These are phyloP conservation scores for Zeus faber DNA, from an alignment of 2,113 vertebrate species.

Conservation along the genomic window DNA sequence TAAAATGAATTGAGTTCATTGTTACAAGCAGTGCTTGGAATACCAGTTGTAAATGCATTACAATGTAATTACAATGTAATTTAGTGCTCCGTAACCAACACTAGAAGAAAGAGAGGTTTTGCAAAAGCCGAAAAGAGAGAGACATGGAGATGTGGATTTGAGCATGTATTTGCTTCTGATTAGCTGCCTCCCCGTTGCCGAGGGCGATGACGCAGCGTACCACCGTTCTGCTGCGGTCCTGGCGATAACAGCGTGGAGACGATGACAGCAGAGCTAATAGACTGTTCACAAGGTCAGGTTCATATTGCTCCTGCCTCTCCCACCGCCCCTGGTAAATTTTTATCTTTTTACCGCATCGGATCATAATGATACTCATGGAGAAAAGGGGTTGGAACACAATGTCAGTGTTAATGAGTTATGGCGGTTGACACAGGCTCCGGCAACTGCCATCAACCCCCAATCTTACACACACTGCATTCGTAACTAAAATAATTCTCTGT, in stretches of 20 bases:
- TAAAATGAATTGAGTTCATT: too few species aligned
- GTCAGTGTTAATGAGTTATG: neutral
- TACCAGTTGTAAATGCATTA: too few species aligned
- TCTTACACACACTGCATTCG: too few species aligned
- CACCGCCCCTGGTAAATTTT: neutral
- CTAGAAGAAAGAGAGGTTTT: neutral
- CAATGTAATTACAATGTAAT: too few species aligned
- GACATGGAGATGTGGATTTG: neutral
- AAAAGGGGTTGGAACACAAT: neutral
- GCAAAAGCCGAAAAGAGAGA: neutral
- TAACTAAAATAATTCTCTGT: too few species aligned
- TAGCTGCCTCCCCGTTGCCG: neutral
- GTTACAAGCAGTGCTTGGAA: too few species aligned
- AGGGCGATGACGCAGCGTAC: neutral
- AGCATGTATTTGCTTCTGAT: neutral
- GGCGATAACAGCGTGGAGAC: slow-evolving; percentile 5
- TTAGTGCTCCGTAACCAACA: neutral
- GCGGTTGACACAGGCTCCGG: neutral
- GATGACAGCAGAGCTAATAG: slow-evolving; percentile 4
- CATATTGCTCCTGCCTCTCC: slow-evolving; percentile 12
- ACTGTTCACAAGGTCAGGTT: slow-evolving; percentile 20
- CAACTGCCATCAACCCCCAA: neutral
- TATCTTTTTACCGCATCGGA: neutral
- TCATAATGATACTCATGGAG: slow-evolving; percentile 12
- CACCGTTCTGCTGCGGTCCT: neutral